Evolutionary conservation across 2,113 vertebrate genomes (phyloP).

Genomic region (Cepphus grylle): DNA sequence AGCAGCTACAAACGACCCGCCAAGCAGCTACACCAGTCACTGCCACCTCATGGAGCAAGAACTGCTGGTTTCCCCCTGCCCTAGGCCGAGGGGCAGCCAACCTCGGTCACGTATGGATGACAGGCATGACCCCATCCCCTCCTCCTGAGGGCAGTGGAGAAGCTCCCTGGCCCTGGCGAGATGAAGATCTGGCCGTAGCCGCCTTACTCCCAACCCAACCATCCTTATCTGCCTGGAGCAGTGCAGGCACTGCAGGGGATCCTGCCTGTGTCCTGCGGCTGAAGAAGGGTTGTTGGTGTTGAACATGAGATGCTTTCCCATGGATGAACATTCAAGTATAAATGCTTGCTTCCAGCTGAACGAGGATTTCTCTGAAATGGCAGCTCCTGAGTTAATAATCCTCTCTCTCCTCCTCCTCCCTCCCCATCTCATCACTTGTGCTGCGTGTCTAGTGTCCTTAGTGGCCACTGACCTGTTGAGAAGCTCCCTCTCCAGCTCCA

Average conservation of each 20-base stretch:
- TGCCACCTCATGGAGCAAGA: background rate
- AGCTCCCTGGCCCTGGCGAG: background rate
- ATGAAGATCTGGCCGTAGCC: background rate
- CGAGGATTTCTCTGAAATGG: background rate
- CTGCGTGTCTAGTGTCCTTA: background rate
- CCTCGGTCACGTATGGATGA: background rate
- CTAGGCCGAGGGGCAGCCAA: background rate
- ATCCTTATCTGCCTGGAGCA: background rate
- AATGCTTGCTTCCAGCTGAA: background rate
- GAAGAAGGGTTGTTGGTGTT: background rate
- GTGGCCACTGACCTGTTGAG: background rate
- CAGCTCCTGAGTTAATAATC: background rate
- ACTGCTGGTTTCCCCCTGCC: background rate
- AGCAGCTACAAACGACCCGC: background rate
- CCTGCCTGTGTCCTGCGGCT: too few relatives aligned
- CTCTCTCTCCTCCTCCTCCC: background rate
- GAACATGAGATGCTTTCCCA: background rate
- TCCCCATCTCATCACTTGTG: background rate
- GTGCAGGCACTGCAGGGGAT: background rate
- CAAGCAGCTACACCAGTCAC: background rate
- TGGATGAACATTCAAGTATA: background rate
- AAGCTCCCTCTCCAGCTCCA: background rate
- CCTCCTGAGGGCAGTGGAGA: background rate
- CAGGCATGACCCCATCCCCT: background rate
- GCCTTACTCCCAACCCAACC: accelerated